Evolutionary conservation across 2,113 vertebrate species (phyloP), one percentile per base, ranked within the genome.

Genomic region (Sclerurus mexicanus): DNA sequence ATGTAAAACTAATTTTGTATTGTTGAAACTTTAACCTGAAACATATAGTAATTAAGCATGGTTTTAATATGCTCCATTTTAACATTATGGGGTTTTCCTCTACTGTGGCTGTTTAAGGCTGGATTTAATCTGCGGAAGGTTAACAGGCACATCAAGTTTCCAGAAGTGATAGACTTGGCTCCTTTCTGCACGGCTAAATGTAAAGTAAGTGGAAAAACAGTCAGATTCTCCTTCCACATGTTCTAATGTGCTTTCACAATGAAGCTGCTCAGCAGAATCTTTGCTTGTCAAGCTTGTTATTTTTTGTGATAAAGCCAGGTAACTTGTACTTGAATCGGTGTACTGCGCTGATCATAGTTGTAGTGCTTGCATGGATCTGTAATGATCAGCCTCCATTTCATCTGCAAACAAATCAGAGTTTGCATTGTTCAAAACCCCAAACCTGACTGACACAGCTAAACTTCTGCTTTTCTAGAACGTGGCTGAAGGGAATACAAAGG

Each of bases 111-210:
- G 33, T 91, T 97, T 25, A 96, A 99, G 99, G 98, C 98, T 96
- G 98, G 98, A 76, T 99, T 99, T 98, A 99, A 98, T 95, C 98
- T 99, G 37, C 98, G 98, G 94, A 99, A 99, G 96, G 98, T 99
- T 93, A 99, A 99, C 97, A 98, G 98, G 89, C 99, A 99, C 8
- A 98, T 99, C 78, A 98, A 98, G 78, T 99, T 99, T 87, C 99
- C 99, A 17, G 97, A 99, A 93, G 97, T 99, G 73, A 97, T 99
- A 96, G 99, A 99, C 97, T 96, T 99, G 92, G 99, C 99, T 90
- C 98, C 99, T 30, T 99, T 99, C 97, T 99, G 99, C 97, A 98
- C 98, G 8, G 89, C 97, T 77, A 99, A 98, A 90, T 99, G 99
- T 98, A 99, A 99, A 98, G 99, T 99, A 98, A 97, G 97, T 95